These are phyloP conservation scores for Pristionchus exspectatus DNA, from an alignment of 2,888 invertebrate species.

Conservation along the genomic window DNA sequence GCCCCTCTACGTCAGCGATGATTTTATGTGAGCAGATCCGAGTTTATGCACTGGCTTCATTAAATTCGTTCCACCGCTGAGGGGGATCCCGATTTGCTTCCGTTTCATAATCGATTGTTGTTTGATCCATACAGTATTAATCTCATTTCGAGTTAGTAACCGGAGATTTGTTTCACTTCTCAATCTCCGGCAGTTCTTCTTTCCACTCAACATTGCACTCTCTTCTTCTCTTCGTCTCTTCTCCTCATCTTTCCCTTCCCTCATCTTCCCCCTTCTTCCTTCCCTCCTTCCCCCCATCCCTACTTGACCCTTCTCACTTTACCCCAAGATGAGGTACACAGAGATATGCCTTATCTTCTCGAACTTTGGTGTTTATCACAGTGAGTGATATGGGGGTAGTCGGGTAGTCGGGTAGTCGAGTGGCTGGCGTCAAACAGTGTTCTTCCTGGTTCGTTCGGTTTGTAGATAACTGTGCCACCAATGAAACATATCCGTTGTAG, in stretches of 20 bases:
- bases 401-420: background rate
- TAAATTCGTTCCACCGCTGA: background rate
- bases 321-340: constrained; percentile 16
- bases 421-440: background rate
- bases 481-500: background rate
- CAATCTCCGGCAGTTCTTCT: background rate
- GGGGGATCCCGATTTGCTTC: background rate
- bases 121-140: background rate
- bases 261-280: background rate
- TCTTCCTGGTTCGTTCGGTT: background rate
- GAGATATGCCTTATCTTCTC: constrained; percentile 29
- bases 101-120: background rate
- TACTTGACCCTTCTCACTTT: constrained; percentile 42
- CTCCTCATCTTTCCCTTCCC: constrained; percentile 1
- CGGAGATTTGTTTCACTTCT: background rate
- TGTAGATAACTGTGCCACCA: background rate
- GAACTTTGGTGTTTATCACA: constrained; percentile 40
- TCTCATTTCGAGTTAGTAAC: constrained; percentile 1
- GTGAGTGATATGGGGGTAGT: background rate
- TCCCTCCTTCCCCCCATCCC: background rate
- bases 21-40: background rate
- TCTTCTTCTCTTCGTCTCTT: constrained; percentile 15
- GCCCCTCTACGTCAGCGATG: constrained; percentile 7
- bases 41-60: background rate
- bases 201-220: background rate